A percentile compares a stretch with the other conserved stretches of the same genome.
phyloP scores from a whole-genome alignment of 2,888 invertebrate species.

The Cylindroiulus punctatus region DNA sequence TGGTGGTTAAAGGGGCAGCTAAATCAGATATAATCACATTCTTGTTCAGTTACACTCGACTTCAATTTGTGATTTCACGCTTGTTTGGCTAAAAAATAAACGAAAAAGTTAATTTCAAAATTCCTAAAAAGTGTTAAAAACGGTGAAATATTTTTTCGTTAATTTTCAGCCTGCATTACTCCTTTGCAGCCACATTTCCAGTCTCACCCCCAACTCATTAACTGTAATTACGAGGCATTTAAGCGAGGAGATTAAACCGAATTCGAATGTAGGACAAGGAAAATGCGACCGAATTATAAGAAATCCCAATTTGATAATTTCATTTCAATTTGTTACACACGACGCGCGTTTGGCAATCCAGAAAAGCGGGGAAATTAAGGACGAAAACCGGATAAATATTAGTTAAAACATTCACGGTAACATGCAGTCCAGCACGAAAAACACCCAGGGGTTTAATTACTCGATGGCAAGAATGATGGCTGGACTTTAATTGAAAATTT shows the following conservation, averaged over 20 bases:
- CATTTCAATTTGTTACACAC: constrained; percentile 34
- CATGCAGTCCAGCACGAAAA: constrained; percentile 12
- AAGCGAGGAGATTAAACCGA: constrained; percentile 31
- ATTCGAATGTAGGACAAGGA: constrained; percentile 38
- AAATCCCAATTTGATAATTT: constrained; percentile 19
- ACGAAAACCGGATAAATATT: not conserved
- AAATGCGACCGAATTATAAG: constrained; percentile 12
- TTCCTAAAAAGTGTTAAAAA: not conserved
- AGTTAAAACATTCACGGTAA: not conserved
- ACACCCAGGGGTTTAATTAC: not conserved
- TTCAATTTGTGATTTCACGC: too few relatives aligned
- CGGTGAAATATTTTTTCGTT: not conserved
- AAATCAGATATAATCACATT: too few relatives aligned
- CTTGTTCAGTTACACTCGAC: too few relatives aligned
- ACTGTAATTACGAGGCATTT: constrained; percentile 23
- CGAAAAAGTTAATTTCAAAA: not conserved
- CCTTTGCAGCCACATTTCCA: not conserved
- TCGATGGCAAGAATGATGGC: not conserved
- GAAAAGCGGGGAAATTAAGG: constrained; percentile 7
- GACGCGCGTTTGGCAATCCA: not conserved
- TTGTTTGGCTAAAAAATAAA: too few relatives aligned
- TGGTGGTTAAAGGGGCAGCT: too few relatives aligned
- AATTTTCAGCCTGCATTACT: not conserved
- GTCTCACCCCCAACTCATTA: constrained; percentile 37
- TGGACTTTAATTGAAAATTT: not conserved